These are phyloP conservation scores for Acrocephalus kingi DNA, from an alignment of 2,113 vertebrate genomes.

Conservation along the genomic window DNA sequence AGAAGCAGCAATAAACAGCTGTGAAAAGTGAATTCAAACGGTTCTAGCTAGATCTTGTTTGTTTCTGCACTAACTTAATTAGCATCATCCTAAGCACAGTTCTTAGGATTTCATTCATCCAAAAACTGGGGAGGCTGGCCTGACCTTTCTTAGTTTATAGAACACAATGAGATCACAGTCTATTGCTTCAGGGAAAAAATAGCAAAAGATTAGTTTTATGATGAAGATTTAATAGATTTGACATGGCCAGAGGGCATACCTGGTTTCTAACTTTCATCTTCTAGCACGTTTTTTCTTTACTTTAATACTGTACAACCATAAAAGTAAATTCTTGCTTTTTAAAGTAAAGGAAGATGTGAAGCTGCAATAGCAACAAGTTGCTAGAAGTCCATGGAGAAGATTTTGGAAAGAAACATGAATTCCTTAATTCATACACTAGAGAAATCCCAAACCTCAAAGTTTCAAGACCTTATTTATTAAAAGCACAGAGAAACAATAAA, in stretches of 20 bases:
- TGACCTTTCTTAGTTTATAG: not conserved
- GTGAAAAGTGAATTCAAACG: constrained; percentile 42
- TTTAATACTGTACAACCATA: not conserved
- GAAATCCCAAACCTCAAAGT: not conserved
- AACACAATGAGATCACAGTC: not conserved
- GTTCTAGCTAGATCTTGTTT: constrained; percentile 26
- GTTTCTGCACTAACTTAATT: constrained; percentile 4
- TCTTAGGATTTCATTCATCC: not conserved
- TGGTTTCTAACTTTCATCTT: not conserved
- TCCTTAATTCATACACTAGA: not conserved
- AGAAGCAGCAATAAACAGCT: constrained; percentile 29
- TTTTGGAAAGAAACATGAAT: not conserved
- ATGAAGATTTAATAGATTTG: not conserved
- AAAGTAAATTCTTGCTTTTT: not conserved
- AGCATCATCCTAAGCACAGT: not conserved
- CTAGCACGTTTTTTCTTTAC: not conserved
- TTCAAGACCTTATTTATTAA: constrained; percentile 4
- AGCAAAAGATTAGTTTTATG: not conserved
- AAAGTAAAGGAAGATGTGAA: not conserved
- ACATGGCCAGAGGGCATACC: not conserved
- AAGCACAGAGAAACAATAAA: not conserved
- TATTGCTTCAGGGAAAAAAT: not conserved
- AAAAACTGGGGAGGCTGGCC: not conserved
- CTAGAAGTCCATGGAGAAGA: not conserved
- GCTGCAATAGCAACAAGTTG: not conserved